Evolutionary conservation across 2,888 invertebrate genomes (phyloP), one percentile per base, ranked within the genome.

Genomic region (Lydus trimaculatus): DNA sequence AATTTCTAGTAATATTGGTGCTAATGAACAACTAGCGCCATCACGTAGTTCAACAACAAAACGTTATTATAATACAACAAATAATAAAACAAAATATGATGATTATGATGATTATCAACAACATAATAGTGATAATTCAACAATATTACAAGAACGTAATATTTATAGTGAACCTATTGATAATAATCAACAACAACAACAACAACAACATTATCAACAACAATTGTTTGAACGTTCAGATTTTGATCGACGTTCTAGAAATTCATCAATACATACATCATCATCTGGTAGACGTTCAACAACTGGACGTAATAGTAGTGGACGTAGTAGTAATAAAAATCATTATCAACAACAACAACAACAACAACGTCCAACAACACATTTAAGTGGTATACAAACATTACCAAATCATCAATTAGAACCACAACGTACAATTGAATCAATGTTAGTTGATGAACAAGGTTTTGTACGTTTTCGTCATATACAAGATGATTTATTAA

Each of bases 371-470:
- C 43, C 85, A 81, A 77, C 83, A 65, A 83, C 83, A 0, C 88
- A 88, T 68, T 85, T 88, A 72, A 88, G 52, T 25, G 52, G 89
- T 7, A 88, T 88, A 28, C 90, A 81, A 86, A 90, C 86, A 78
- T 86, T 82, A 86, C 90, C 85, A 4, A 80, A 87, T 76, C 89
- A 89, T 78, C 89, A 89, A 73, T 87, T 89, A 61, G 87, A 88
- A 77, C 87, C 89, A 76, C 52, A 52, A 23, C 52, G 52, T 52
- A 52, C 52, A 4, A 52, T 52, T 13, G 83, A 87, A 67, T 90
- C 94, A 75, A 95, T 96, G 94, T 86, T 96, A 72, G 94, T 95
- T n/a, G 93, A 94, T 71, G 96, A 96, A 81, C 94, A 95, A 81
- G 95, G 96, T 6, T 95, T 96, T 84, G 92, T 96, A 15, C 88